phyloP scores from a whole-genome alignment of 2,797 vertebrate species.

The Liparis tanakae region DNA sequence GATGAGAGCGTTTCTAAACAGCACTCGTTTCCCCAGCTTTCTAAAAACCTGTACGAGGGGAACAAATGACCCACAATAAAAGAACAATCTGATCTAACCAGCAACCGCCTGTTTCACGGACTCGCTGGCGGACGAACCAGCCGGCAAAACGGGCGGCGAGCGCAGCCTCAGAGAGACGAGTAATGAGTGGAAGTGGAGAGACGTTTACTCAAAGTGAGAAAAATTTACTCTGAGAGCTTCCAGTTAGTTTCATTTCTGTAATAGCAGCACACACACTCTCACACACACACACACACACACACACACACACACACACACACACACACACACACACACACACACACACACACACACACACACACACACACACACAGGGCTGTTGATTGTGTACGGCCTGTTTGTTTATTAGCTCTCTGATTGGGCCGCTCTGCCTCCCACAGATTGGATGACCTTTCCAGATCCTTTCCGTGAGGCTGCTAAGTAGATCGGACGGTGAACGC shows the following conservation, averaged over 20 bases:
- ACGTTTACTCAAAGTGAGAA: conserved; percentile 55
- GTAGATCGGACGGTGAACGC: conserved; percentile 68
- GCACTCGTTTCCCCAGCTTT: not conserved
- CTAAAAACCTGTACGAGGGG: not conserved
- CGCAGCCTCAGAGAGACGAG: not conserved
- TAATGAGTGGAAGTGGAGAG: conserved; percentile 63
- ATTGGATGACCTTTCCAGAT: conserved; percentile 80
- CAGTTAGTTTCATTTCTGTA: conserved; percentile 61
- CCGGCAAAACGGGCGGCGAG: conserved; percentile 39
- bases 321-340: conserved; percentile 28
- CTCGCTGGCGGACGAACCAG: conserved; percentile 41
- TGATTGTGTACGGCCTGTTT: conserved; percentile 71
- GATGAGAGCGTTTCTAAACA: too few relatives aligned
- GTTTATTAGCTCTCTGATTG: conserved; percentile 78
- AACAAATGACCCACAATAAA: conserved; percentile 25
- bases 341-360: conserved; percentile 23
- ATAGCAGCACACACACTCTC: conserved; percentile 19
- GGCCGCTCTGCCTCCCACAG: conserved; percentile 68
- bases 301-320: conserved; percentile 29
- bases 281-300: not conserved
- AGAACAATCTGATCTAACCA: conserved; percentile 45
- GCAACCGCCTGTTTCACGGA: conserved; percentile 51
- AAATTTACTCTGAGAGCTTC: conserved; percentile 54
- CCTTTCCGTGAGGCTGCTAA: conserved; percentile 67
- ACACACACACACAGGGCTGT: conserved; percentile 14